Evolutionary conservation across 2,113 vertebrate species (phyloP), one percentile per base, ranked within the genome.

Genomic region (Galeopterus variegatus): DNA sequence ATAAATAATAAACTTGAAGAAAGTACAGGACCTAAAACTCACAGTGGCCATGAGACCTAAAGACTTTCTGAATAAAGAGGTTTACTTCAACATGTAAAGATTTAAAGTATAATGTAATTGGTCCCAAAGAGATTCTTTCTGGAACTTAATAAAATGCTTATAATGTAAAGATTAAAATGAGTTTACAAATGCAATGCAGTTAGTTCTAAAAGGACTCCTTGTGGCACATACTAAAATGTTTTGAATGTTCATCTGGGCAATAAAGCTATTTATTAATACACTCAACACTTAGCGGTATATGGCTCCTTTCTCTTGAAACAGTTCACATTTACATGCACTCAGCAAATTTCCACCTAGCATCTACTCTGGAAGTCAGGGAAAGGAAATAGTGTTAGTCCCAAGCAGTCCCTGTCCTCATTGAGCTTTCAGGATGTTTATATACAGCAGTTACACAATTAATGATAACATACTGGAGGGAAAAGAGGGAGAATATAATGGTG

Each of bases 1-100:
- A 79, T 77, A 92, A 84, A 41, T 21, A 87, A 88, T 75, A 94
- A 64, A 60, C 18, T 69, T 88, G 73, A 64, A 41, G 67, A 90
- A 54, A 10, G 17, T 31, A 8, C 62, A 92, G 21, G 26, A 15
- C 50, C 54, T 31, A 76, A 83, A 83, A 75, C 23, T 58, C 36
- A 65, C 4, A 41, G 41, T 48, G 36, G 24, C 48, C 28, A 73
- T 69, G 48, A 13, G 28, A 24, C 23, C 79, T 58, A 83, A 92
- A 82, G 21, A 50, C n/a, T 82, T 70, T 58, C 73, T 79, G 45
- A 77, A 36, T 65, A 67, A 91, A 54, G 45, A 69, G 41, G n/a
- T 10, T 33, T 24, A 77, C 77, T 50, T 94, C 28, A 13, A 13
- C 69, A 69, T 67, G 58, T 87, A 62, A 96, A 75, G 67, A 83